phyloP scores from a whole-genome alignment of 2,797 vertebrate genomes.

The Pseudopleuronectes americanus region DNA sequence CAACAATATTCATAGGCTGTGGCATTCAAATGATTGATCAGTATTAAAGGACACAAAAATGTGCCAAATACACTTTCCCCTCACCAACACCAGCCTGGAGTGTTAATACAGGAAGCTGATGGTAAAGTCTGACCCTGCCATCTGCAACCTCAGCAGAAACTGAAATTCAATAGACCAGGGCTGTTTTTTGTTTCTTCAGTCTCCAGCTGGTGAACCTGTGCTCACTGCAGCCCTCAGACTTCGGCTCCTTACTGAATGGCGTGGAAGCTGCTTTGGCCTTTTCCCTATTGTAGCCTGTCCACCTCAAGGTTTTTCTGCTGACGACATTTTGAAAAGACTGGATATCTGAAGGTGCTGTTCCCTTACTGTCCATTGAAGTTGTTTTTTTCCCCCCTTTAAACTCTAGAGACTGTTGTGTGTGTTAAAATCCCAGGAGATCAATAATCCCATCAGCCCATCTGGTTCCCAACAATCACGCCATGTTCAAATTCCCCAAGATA shows the following conservation, averaged over 20 bases:
- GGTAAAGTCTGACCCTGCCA: not conserved
- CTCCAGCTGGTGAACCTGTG: not conserved
- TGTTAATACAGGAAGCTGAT: not conserved
- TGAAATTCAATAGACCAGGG: not conserved
- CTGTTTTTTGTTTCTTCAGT: not conserved
- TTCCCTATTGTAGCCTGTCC: no score
- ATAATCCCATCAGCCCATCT: no score
- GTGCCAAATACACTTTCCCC: not conserved
- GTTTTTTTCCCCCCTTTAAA: not conserved
- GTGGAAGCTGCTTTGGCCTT: no score
- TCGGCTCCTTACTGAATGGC: no score
- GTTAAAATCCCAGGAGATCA: not conserved
- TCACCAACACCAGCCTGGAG: not conserved
- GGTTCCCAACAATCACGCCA: no score
- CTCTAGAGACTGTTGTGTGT: not conserved
- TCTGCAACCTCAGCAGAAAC: not conserved
- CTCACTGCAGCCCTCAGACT: no score
- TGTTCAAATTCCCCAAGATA: no score
- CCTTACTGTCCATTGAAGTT: no score
- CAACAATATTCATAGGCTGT: not conserved
- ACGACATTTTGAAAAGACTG: not conserved
- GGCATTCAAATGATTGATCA: constrained; percentile 2
- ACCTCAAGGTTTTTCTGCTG: no score
- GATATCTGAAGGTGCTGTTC: no score
- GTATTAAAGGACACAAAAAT: not conserved